Conservation (phyloP, 1,140 invertebrate genomes). For the Zaprionus taronus region DNA sequence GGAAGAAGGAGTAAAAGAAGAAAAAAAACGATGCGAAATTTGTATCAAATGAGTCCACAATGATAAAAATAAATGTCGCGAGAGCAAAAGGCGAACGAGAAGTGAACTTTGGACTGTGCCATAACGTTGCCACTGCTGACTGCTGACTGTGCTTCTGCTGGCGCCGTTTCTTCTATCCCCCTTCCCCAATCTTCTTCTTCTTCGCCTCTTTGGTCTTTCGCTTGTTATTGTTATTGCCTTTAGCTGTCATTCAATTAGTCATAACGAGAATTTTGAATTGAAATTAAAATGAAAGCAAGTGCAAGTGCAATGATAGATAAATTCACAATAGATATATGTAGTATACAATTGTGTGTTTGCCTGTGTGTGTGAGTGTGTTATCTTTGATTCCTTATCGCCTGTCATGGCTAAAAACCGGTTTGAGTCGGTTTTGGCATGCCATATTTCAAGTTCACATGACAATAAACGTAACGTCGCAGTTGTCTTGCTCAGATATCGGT, state of each 20-base stretch:
- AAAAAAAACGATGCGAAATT: neutral
- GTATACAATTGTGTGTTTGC: neutral
- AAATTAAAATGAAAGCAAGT: slow-evolving; percentile 24
- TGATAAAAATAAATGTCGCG: slow-evolving; percentile 8
- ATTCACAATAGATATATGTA: neutral
- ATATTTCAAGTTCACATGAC: slow-evolving; percentile 66
- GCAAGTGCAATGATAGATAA: slow-evolving; percentile 28
- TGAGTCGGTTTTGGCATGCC: slow-evolving; percentile 32
- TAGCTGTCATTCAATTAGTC: slow-evolving; percentile 40
- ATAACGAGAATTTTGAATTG: slow-evolving; percentile 17
- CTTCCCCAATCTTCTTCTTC: neutral
- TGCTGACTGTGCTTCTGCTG: neutral
- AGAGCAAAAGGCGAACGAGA: neutral
- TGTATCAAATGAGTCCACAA: slow-evolving; percentile 25
- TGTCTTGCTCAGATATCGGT: slow-evolving; percentile 8
- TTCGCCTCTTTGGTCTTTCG: neutral
- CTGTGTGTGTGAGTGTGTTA: slow-evolving; percentile 3
- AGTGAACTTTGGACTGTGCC: slow-evolving; percentile 5
- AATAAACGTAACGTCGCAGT: slow-evolving; percentile 48
- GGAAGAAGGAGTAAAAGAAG: neutral
- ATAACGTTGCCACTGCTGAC: neutral
- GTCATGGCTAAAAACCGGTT: slow-evolving; percentile 46
- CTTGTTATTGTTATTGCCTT: slow-evolving; percentile 7
- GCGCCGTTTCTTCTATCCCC: neutral
- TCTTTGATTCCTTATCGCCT: slow-evolving; percentile 32